A percentile compares a stretch with the other conserved stretches of the same genome.
Conservation (phyloP, 2,113 vertebrate genomes). For the Ornithorhynchus anatinus region DNA sequence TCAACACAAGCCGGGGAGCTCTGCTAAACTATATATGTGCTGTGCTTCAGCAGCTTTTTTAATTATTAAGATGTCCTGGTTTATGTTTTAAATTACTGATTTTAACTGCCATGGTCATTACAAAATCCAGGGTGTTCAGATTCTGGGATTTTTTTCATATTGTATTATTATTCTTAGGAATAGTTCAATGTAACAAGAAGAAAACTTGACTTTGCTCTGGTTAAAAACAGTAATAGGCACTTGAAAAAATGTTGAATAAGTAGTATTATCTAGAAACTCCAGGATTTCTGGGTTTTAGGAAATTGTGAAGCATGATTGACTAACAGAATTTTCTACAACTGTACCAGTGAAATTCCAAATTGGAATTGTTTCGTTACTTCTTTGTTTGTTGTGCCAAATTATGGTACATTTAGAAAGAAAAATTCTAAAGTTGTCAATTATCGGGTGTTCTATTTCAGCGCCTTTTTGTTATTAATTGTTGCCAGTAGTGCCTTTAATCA, state of each 20-base stretch:
- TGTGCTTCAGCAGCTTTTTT: conserved; percentile 79
- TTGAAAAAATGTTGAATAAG: conserved; percentile 75
- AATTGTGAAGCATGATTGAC: conserved; percentile 85
- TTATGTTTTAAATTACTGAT: conserved; percentile 80
- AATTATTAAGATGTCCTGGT: conserved; percentile 71
- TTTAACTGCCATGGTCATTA: conserved; percentile 91
- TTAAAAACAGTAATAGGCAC: conserved; percentile 88
- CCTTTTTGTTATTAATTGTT: conserved; percentile 83
- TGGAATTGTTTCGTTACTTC: conserved; percentile 98
- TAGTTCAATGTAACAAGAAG: conserved; percentile 95
- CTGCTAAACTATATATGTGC: conserved; percentile 63
- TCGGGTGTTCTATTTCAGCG: conserved; percentile 68
- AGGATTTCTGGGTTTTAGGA: conserved; percentile 85
- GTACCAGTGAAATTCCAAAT: conserved; percentile 97
- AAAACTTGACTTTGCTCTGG: conserved; percentile 97
- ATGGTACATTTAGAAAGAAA: conserved; percentile 85
- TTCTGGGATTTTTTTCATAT: conserved; percentile 95
- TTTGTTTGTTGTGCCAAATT: conserved; percentile 97
- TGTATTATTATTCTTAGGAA: conserved; percentile 99
- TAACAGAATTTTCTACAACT: conserved; percentile 96
- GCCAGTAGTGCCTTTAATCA: conserved; percentile 98
- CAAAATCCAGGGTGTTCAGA: conserved; percentile 96
- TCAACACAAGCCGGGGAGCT: conserved; percentile 68
- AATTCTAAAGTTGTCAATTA: conserved; percentile 71
- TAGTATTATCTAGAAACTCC: conserved; percentile 86